These are phyloP conservation scores for Polia nebulosa DNA, from an alignment of 2,888 invertebrate species.

Conservation along the genomic window DNA sequence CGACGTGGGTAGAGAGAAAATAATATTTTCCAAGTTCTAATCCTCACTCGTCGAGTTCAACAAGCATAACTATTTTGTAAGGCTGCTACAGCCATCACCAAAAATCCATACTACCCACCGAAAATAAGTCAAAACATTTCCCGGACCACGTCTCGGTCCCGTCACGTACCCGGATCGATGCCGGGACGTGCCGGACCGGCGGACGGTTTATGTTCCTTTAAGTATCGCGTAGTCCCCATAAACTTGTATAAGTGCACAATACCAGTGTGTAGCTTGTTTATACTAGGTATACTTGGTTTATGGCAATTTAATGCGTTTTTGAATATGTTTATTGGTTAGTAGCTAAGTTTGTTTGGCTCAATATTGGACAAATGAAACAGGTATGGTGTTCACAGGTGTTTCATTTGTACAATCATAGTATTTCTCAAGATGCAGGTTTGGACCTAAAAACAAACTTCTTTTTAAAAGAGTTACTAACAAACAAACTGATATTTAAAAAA, in stretches of 20 bases:
- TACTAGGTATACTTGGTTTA: constrained; percentile 47
- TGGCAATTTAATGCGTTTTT: constrained; percentile 45
- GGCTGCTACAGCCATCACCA: neutral
- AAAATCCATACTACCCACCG: constrained; percentile 29
- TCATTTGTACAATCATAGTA: too few relatives aligned
- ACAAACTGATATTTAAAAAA: too few relatives aligned
- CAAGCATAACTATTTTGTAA: neutral
- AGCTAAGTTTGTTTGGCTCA: neutral
- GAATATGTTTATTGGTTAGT: constrained; percentile 29
- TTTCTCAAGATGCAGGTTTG: too few relatives aligned
- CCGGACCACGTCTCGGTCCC: constrained; percentile 56
- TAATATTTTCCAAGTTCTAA: too few relatives aligned
- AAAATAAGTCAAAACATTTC: constrained; percentile 37
- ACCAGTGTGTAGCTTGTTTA: constrained; percentile 53
- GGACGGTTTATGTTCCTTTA: constrained; percentile 64
- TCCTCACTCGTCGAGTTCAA: too few relatives aligned
- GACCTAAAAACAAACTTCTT: too few relatives aligned
- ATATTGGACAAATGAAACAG: neutral
- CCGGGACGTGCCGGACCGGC: constrained; percentile 66
- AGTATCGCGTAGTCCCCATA: constrained; percentile 59
- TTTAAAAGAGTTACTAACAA: too few relatives aligned
- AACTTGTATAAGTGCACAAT: constrained; percentile 55
- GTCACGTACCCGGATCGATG: constrained; percentile 67
- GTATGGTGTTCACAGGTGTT: too few relatives aligned
- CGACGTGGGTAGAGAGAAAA: too few relatives aligned